Evolutionary conservation across 2,888 invertebrate species (phyloP).

Genomic region (Rhingia rostrata): DNA sequence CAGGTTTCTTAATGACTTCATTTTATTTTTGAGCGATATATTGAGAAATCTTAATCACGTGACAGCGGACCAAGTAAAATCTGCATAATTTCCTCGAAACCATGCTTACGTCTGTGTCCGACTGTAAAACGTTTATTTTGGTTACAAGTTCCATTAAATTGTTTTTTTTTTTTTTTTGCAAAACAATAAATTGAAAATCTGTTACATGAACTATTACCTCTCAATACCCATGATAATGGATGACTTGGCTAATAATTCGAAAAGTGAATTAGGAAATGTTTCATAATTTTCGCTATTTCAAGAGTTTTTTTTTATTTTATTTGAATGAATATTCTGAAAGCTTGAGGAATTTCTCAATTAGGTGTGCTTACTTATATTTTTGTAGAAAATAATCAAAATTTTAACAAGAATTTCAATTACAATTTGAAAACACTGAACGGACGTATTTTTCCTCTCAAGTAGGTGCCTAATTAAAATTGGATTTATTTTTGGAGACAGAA

Average conservation of each 20-base stretch:
- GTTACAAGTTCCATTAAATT: slow-evolving; percentile 22
- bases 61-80: slow-evolving; percentile 21
- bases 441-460: slow-evolving; percentile 57
- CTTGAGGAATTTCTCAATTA: slow-evolving; percentile 60
- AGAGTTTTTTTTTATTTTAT: background rate
- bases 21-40: background rate
- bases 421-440: slow-evolving; percentile 42
- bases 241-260: slow-evolving; percentile 38
- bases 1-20: slow-evolving; percentile 5
- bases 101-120: slow-evolving; percentile 25
- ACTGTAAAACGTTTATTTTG: slow-evolving; percentile 50
- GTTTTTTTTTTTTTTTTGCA: slow-evolving; percentile 23
- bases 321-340: slow-evolving; percentile 4
- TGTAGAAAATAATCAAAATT: slow-evolving; percentile 37
- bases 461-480: slow-evolving; percentile 71
- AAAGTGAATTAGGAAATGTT: slow-evolving; percentile 10
- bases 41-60: slow-evolving; percentile 25
- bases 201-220: background rate
- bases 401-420: slow-evolving; percentile 69
- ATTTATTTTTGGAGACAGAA: slow-evolving; percentile 72
- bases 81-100: background rate
- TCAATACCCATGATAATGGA: background rate
- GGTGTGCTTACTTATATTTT: slow-evolving; percentile 27
- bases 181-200: slow-evolving; percentile 10
- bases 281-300: background rate